Evolutionary conservation across 2,888 invertebrate genomes (phyloP), one percentile per base, ranked within the genome.

Genomic region (Cylloceria caligata): DNA sequence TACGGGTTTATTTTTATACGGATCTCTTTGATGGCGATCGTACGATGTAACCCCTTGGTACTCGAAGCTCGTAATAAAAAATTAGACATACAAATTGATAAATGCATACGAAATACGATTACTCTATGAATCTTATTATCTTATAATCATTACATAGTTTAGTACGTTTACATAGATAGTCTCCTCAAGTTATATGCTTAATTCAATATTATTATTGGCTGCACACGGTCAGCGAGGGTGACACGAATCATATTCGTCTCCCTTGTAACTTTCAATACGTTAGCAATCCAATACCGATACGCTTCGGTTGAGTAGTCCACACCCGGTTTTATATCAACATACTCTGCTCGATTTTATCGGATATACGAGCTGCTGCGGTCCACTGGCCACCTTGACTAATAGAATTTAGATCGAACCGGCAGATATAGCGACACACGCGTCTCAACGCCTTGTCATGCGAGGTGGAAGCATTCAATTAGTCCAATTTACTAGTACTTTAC

Each of bases 331-430:
- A 19, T 24, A 19, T 49, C 49, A 45, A 60, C 68, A 27, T n/a
- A n/a, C n/a, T n/a, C 64, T 7, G 30, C 16, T 49, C 45, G 78
- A 78, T 74, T 42, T 62, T 64, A 64, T 52, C 39, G 45, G 67
- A 42, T 3, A n/a, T n/a, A 3, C 36, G 67, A 30, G 5, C 21
- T 75, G 72, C 71, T 49, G 65, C 75, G 80, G 75, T 83, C 68
- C 72, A 72, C 49, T 69, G 81, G 68, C 76, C 74, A 79, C 79
- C 81, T 72, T 80, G 85, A 81, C 80, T 79, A 83, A 86, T 86
- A 85, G 84, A 86, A 86, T 86, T 84, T 84, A 86, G 86, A 86
- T 86, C 86, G 77, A 81, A 69, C 55, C 80, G 49, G 57, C 69
- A 74, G 85, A 85, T 85, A 85, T 73, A 77, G 77, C 80, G 84